Evolutionary conservation across 2,888 invertebrate species (phyloP).

Genomic region (Spodoptera exigua): DNA sequence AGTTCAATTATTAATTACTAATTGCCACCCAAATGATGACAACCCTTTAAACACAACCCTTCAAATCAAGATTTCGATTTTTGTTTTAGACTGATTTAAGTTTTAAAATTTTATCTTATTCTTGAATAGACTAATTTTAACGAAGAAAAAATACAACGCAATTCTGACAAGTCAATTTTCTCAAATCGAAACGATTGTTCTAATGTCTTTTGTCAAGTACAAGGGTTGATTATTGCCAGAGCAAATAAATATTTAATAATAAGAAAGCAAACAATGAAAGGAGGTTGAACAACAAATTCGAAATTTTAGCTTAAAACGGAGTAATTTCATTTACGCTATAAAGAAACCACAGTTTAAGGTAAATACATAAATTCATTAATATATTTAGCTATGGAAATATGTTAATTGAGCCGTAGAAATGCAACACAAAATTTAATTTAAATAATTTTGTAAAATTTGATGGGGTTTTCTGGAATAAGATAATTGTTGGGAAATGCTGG

Average conservation of each 20-base stretch:
- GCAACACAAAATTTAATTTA: slow-evolving; percentile 15
- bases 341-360: slow-evolving; percentile 16
- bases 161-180: too few relatives aligned
- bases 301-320: slow-evolving; percentile 11
- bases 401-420: slow-evolving; percentile 24
- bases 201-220: slow-evolving; percentile 13
- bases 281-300: slow-evolving; percentile 26
- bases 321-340: neutral
- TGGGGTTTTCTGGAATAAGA: neutral
- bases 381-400: slow-evolving; percentile 29
- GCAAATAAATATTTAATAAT: slow-evolving; percentile 9
- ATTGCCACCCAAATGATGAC: too few relatives aligned
- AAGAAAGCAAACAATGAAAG: slow-evolving; percentile 18
- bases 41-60: too few relatives aligned
- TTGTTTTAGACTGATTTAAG: too few relatives aligned
- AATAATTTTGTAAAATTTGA: slow-evolving; percentile 16
- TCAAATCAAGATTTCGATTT: too few relatives aligned
- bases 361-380: slow-evolving; percentile 32
- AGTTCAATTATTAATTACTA: too few relatives aligned
- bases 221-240: too few relatives aligned
- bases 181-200: slow-evolving; percentile 22
- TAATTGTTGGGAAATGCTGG: neutral
- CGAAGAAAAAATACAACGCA: too few relatives aligned
- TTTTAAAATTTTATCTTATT: too few relatives aligned
- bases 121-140: too few relatives aligned